Percentiles rank a stretch among this genome's conserved stretches.
Conservation (phyloP, 2,888 invertebrate genomes). For the Zhuqinia jingwanae region DNA sequence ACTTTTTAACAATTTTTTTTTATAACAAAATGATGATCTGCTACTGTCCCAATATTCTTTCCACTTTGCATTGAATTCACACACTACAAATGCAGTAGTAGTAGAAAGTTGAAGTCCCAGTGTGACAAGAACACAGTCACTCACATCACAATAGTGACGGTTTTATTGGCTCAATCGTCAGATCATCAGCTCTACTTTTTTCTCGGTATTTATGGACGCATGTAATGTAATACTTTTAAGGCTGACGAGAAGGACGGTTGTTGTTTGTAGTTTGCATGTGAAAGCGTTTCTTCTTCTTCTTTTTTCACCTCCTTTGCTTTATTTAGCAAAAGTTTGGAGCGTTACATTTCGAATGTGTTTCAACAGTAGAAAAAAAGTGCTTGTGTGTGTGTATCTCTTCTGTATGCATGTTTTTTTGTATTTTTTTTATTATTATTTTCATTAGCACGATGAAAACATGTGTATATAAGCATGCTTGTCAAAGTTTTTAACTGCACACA, state of each 20-base stretch:
- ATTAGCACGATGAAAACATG: conserved; percentile 68
- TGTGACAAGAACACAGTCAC: not conserved
- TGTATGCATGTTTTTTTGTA: conserved; percentile 38
- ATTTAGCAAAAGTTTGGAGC: not conserved
- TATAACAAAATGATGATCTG: too few relatives aligned
- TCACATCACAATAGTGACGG: conserved; percentile 4
- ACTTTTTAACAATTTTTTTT: too few relatives aligned
- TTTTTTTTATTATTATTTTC: too few relatives aligned
- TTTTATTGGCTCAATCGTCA: conserved; percentile 53
- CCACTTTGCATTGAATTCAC: conserved; percentile 22
- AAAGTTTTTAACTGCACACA: conserved; percentile 66
- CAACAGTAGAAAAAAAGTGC: too few relatives aligned
- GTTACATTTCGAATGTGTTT: too few relatives aligned
- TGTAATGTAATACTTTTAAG: conserved; percentile 47
- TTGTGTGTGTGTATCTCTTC: not conserved
- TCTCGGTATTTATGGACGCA: conserved; percentile 51
- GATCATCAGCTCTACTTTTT: conserved; percentile 48
- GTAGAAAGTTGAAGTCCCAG: not conserved
- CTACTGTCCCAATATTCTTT: not conserved
- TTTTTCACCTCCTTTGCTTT: conserved; percentile 28
- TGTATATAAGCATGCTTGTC: conserved; percentile 58
- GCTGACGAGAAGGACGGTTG: conserved; percentile 39
- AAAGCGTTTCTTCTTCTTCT: too few relatives aligned
- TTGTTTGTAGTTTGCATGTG: conserved; percentile 37
- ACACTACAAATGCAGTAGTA: too few relatives aligned